These are phyloP conservation scores for Cantharis nigra DNA, from an alignment of 2,888 invertebrate species.

Conservation along the genomic window DNA sequence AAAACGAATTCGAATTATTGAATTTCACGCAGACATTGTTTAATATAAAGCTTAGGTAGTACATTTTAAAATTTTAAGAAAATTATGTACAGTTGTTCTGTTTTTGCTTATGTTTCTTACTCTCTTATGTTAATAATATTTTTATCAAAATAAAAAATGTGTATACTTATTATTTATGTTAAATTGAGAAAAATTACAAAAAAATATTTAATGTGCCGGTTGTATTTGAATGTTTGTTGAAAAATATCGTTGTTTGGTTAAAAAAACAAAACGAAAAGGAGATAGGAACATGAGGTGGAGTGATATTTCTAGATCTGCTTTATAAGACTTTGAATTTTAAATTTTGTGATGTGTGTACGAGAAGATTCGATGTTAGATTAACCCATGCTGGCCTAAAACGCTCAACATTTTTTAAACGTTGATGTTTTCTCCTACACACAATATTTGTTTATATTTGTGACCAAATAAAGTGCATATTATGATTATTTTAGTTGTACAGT, in stretches of 20 bases:
- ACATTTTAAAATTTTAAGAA: background rate
- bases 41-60: background rate
- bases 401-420: background rate
- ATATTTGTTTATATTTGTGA: background rate
- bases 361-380: background rate
- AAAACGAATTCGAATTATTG: background rate
- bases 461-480: background rate
- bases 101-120: background rate
- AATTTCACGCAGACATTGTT: background rate
- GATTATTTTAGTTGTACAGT: background rate
- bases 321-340: background rate
- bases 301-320: slow-evolving; percentile 4
- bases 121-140: background rate
- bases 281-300: background rate
- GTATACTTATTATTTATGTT: background rate
- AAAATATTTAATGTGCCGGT: background rate
- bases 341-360: background rate
- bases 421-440: background rate
- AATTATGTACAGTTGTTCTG: background rate
- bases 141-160: background rate
- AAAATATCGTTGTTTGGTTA: background rate
- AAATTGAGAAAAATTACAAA: background rate
- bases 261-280: background rate
- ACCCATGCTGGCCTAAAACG: background rate
- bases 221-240: background rate